These are phyloP conservation scores for Acrobasis repandana DNA, from an alignment of 2,888 invertebrate genomes.

Conservation along the genomic window DNA sequence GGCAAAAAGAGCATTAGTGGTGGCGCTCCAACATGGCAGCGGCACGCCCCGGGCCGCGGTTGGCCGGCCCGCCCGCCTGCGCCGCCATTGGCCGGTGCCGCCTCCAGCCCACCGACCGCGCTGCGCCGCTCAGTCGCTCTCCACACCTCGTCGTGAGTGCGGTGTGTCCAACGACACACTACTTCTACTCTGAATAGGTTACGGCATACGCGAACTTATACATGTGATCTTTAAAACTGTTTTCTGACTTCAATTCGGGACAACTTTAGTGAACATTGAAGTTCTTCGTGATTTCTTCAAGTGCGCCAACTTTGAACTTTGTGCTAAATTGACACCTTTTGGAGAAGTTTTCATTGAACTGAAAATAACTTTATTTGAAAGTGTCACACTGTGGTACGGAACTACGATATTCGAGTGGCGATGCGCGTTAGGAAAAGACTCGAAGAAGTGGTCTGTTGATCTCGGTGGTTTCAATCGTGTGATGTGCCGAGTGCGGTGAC, in stretches of 20 bases:
- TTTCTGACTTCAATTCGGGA: background rate
- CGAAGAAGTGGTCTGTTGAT: slow-evolving; percentile 30
- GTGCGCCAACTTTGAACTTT: slow-evolving; percentile 23
- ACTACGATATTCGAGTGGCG: slow-evolving; percentile 28
- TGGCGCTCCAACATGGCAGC: slow-evolving; percentile 69
- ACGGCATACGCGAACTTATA: slow-evolving; percentile 26
- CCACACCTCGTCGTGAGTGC: slow-evolving; percentile 46
- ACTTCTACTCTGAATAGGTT: slow-evolving; percentile 29
- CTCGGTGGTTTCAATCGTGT: slow-evolving; percentile 35
- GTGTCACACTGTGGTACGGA: slow-evolving; percentile 12
- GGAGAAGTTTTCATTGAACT: slow-evolving; percentile 2
- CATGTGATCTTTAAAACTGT: slow-evolving; percentile 22
- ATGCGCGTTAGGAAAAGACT: slow-evolving; percentile 40
- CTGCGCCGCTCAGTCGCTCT: slow-evolving; percentile 52
- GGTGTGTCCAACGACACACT: slow-evolving; percentile 33
- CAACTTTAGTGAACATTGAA: slow-evolving; percentile 11
- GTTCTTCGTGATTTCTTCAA: slow-evolving; percentile 3
- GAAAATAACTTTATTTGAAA: background rate
- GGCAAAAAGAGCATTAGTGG: slow-evolving; percentile 79
- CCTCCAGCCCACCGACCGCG: slow-evolving; percentile 35
- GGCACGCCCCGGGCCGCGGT: slow-evolving; percentile 64
- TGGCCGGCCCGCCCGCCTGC: slow-evolving; percentile 46
- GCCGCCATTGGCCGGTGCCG: slow-evolving; percentile 50
- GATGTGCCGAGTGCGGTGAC: slow-evolving; percentile 44
- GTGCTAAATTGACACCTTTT: background rate